These are phyloP conservation scores for Ptilorrhoa leucosticta DNA, from an alignment of 2,113 vertebrate species.

Conservation along the genomic window DNA sequence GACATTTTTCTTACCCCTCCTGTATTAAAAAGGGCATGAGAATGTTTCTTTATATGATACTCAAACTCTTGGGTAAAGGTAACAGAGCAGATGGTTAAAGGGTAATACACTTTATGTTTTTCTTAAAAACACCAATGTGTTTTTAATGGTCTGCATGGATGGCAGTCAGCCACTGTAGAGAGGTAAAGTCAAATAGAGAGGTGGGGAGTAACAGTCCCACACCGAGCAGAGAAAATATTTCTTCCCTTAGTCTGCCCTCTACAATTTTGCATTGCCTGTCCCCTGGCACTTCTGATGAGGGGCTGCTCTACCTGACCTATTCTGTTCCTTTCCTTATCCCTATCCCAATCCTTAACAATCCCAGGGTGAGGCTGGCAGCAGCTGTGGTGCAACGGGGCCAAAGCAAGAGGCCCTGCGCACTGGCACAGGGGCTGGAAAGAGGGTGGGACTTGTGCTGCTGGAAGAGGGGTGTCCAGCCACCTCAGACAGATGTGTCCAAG, in stretches of 20 bases:
- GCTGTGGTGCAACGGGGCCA: fast-evolving
- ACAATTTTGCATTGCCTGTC: background rate
- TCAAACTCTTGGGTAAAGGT: background rate
- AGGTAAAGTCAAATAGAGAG: background rate
- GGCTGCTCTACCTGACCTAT: background rate
- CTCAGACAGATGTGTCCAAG: background rate
- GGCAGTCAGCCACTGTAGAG: background rate
- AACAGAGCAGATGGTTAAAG: background rate
- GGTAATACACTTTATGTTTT: background rate
- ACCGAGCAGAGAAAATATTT: background rate
- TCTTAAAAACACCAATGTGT: background rate
- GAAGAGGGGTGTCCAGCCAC: background rate
- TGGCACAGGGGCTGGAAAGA: background rate
- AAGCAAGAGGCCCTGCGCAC: background rate
- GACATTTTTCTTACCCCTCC: background rate
- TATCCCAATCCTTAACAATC: background rate
- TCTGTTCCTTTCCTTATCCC: background rate
- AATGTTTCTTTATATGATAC: background rate
- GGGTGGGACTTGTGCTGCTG: background rate
- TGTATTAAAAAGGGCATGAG: background rate
- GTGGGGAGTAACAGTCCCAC: background rate
- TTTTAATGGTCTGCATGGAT: background rate
- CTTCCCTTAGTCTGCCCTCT: background rate
- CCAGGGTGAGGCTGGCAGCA: background rate
- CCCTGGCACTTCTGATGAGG: background rate